A percentile compares a stretch with the other conserved stretches of the same genome.
These are phyloP conservation scores for Heliconius himera DNA, from an alignment of 1,140 invertebrate species.

Conservation along the genomic window DNA sequence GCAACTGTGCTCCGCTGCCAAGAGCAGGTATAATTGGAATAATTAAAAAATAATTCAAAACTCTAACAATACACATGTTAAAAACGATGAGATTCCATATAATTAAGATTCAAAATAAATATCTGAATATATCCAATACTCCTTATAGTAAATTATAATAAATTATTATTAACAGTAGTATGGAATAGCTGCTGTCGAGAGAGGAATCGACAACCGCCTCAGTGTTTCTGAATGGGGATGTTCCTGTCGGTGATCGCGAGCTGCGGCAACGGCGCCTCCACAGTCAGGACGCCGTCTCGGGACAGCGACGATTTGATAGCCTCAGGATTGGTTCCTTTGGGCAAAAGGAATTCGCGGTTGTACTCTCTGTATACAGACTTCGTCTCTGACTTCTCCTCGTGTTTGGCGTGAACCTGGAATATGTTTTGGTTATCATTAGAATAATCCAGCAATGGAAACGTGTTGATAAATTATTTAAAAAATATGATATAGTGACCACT, in stretches of 20 bases:
- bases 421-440: neutral
- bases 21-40: conserved; percentile 51
- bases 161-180: conserved; percentile 80
- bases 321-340: conserved; percentile 96
- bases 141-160: conserved; percentile 79
- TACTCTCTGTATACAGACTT: conserved; percentile 97
- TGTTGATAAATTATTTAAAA: neutral
- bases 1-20: conserved; percentile 47
- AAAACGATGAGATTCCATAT: conserved; percentile 75
- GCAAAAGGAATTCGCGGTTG: conserved; percentile 96
- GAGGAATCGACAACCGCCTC: conserved; percentile 47
- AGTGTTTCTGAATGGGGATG: conserved; percentile 81
- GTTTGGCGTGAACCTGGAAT: conserved; percentile 95
- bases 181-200: conserved; percentile 75
- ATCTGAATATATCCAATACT: conserved; percentile 64
- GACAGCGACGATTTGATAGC: conserved; percentile 94
- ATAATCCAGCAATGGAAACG: neutral
- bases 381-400: conserved; percentile 96
- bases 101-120: conserved; percentile 75
- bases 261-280: conserved; percentile 95
- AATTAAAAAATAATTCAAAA: conserved; percentile 51
- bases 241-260: conserved; percentile 82
- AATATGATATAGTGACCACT: too few species aligned
- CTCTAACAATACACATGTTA: conserved; percentile 57
- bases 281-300: conserved; percentile 95